phyloP scores from a whole-genome alignment of 2,888 invertebrate genomes.

The Mimas tiliae region DNA sequence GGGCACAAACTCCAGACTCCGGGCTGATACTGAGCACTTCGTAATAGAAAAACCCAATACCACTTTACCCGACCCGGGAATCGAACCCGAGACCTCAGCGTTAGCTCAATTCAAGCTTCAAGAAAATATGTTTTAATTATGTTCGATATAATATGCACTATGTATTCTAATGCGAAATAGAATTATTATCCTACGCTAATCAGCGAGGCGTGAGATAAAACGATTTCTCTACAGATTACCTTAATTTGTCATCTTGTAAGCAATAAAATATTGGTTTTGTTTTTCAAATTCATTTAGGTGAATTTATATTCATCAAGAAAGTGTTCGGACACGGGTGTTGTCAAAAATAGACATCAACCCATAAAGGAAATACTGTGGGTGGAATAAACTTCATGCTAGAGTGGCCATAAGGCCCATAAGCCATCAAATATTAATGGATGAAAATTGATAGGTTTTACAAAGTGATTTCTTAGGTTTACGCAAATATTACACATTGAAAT shows the following conservation, averaged over 20 bases:
- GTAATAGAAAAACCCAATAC: too few species aligned
- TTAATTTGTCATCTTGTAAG: neutral
- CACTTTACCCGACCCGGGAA: too few species aligned
- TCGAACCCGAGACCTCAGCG: too few species aligned
- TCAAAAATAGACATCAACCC: slow-evolving; percentile 9
- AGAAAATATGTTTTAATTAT: too few species aligned
- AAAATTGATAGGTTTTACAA: slow-evolving; percentile 20
- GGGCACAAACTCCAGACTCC: too few species aligned
- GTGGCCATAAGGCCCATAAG: slow-evolving; percentile 20
- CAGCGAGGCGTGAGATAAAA: neutral
- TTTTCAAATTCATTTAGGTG: neutral
- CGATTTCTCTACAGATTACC: slow-evolving; percentile 5
- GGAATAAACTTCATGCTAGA: slow-evolving; percentile 5
- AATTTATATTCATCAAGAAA: slow-evolving; percentile 17
- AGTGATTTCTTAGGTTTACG: too few species aligned
- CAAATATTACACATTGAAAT: too few species aligned
- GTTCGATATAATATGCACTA: too few species aligned
- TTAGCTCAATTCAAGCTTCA: too few species aligned
- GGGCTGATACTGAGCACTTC: too few species aligned
- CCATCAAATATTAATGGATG: slow-evolving; percentile 19
- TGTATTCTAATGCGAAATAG: too few species aligned
- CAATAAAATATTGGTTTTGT: slow-evolving; percentile 2
- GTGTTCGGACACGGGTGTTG: slow-evolving; percentile 9
- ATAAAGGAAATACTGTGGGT: slow-evolving; percentile 2
- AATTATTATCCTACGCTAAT: neutral